Evolutionary conservation across 2,888 invertebrate species (phyloP), one percentile per base, ranked within the genome.

Genomic region (Apeira syringaria): DNA sequence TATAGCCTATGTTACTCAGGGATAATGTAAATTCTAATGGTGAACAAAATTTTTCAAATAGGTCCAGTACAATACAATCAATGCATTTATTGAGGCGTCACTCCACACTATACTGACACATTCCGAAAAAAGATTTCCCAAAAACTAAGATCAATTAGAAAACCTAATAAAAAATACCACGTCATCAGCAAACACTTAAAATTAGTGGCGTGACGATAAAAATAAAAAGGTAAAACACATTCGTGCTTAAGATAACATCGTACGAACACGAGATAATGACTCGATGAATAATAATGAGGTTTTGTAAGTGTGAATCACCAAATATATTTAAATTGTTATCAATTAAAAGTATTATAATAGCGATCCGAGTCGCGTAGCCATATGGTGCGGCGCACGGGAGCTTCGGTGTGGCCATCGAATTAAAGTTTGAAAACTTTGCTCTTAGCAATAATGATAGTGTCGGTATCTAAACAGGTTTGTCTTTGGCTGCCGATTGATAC

Each of bases 271-370:
- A 81, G 84, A 87, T 88, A 86, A 89, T 85, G 78, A 80, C 80
- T 77, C 88, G 88, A 89, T 88, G 89, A 89, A 88, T 89, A 88
- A 79, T 85, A 86, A 88, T 86, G 80, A 87, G 82, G 64, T 76
- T n/a, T 68, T 67, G 80, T 84, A 87, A 88, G 89, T 89, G 89
- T 89, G 89, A 89, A 89, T 88, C 89, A 89, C 85, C 88, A 88
- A 89, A 89, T 89, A 86, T 88, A 88, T 89, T 88, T 89, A 88
- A 88, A 89, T 89, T 89, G 89, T 89, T 89, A 89, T 89, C 89
- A 89, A 89, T 89, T 88, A 89, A 89, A 89, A 88, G 87, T 85
- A 89, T 88, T 89, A 87, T 87, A 89, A 88, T 88, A 86, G 84
- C 88, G 87, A 88, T 89, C 84, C 80, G 74, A 85, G 85, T 77